Conservation (phyloP, 64 coral and sea anemone species). For the Porites australiensis region DNA sequence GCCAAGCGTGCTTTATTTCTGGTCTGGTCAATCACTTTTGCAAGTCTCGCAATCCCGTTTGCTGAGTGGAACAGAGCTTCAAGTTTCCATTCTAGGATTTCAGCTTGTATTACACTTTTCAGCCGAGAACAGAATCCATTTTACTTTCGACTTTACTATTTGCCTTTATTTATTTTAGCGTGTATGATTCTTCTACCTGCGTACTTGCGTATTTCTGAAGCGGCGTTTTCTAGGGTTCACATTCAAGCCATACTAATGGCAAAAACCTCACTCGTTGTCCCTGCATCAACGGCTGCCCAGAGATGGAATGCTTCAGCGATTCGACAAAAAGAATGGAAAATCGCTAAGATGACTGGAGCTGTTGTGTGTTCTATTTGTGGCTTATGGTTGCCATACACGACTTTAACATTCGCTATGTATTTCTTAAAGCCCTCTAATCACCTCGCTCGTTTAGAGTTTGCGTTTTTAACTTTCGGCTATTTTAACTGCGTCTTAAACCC, state of each 20-base stretch:
- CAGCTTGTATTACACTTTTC: conserved; percentile 42
- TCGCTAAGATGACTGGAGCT: conserved; percentile 92
- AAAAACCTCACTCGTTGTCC: conserved; percentile 64
- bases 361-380: conserved; percentile 85
- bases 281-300: background rate
- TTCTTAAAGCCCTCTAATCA: conserved; percentile 50
- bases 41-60: conserved; percentile 66
- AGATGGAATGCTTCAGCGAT: conserved; percentile 25
- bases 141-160: conserved; percentile 74
- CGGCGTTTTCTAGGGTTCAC: conserved; percentile 80
- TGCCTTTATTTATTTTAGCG: conserved; percentile 65
- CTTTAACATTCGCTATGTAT: conserved; percentile 67
- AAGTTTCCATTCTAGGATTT: background rate
- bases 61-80: conserved; percentile 46
- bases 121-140: conserved; percentile 21
- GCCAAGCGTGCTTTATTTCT: conserved; percentile 61
- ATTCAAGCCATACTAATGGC: conserved; percentile 69
- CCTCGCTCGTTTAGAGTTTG: conserved; percentile 56
- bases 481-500: conserved; percentile 87
- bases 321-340: conserved; percentile 79
- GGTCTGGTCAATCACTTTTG: conserved; percentile 43
- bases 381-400: conserved; percentile 87
- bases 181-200: conserved; percentile 67
- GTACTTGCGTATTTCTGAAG: conserved; percentile 92
- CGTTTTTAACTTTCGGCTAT: conserved; percentile 83